Evolutionary conservation across 1,140 invertebrate species (phyloP), one percentile per base, ranked within the genome.

Genomic region (Cyclina sinensis): DNA sequence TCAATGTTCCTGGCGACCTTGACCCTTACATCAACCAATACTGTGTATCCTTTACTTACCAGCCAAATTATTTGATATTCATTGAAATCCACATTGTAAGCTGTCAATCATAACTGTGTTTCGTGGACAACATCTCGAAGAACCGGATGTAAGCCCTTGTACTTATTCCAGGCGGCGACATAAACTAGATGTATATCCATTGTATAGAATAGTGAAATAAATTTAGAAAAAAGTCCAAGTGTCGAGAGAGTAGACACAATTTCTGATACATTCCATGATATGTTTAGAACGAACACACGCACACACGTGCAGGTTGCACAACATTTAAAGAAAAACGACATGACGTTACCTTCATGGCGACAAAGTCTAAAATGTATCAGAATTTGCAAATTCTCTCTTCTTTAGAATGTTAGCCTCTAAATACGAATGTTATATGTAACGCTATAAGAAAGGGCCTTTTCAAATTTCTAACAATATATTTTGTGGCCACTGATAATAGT

Each of bases 391-490:
- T 82, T 73, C 65, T 59, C 30, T 43, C 43, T 32, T 27, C 62
- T 88, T 81, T 76, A 35, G 54, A 82, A 18, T 30, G 30, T 70
- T 82, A 59, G 46, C 35, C 48, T 39, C 86, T 73, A 39, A 70
- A 83, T 88, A 82, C 80, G 85, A 90, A 91, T 92, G 86, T 92
- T 92, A 93, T 93, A 93, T 93, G 90, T 92, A 93, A 92, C 92
- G 73, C 70, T 76, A 91, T 93, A 93, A 93, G 92, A 93, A 93
- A 93, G 90, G 91, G 78, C 86, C 89, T 89, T 91, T 93, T 93
- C 92, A 93, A 92, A 93, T 91, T 92, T 92, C 92, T 89, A 93
- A 93, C 92, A 93, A 93, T 93, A 93, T 93, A 93, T 93, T 93
- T 93, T 93, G 90, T 89, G 89, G 65, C 76, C 70, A 62, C 85